Conservation (phyloP, 2,888 invertebrate genomes). For the Lasioglossum lativentre region DNA sequence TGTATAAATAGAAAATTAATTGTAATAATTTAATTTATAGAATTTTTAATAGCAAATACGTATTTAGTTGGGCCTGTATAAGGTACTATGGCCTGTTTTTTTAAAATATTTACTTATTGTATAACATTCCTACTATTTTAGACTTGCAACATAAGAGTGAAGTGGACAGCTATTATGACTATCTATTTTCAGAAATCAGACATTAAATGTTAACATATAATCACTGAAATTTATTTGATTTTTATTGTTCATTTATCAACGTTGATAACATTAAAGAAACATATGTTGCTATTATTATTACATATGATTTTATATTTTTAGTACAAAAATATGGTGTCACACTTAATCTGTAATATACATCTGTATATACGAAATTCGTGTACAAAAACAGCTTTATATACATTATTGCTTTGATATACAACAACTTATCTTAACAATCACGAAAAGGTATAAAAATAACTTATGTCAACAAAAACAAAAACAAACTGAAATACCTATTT, state of each 20-base stretch:
- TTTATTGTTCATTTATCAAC: slow-evolving; percentile 22
- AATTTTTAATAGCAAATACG: background rate
- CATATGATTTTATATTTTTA: slow-evolving; percentile 23
- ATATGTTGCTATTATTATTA: slow-evolving; percentile 28
- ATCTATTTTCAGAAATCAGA: background rate
- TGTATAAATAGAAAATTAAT: background rate
- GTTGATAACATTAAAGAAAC: slow-evolving; percentile 26
- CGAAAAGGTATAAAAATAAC: slow-evolving; percentile 11
- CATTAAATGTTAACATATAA: background rate
- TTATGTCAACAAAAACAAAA: background rate
- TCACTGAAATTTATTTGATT: background rate
- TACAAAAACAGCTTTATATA: slow-evolving; percentile 42
- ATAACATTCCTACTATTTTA: background rate
- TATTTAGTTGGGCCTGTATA: background rate
- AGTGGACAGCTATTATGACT: background rate
- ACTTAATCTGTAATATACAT: slow-evolving; percentile 39
- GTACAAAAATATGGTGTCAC: slow-evolving; percentile 55
- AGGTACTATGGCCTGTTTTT: background rate
- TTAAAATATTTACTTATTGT: background rate
- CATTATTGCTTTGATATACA: slow-evolving; percentile 23
- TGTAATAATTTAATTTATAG: background rate
- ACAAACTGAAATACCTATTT: slow-evolving; percentile 2
- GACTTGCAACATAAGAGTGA: background rate
- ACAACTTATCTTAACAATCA: slow-evolving; percentile 21
- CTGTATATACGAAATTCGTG: slow-evolving; percentile 38